Conservation (phyloP, 2,888 invertebrate genomes). For the Phlogophora meticulosa region DNA sequence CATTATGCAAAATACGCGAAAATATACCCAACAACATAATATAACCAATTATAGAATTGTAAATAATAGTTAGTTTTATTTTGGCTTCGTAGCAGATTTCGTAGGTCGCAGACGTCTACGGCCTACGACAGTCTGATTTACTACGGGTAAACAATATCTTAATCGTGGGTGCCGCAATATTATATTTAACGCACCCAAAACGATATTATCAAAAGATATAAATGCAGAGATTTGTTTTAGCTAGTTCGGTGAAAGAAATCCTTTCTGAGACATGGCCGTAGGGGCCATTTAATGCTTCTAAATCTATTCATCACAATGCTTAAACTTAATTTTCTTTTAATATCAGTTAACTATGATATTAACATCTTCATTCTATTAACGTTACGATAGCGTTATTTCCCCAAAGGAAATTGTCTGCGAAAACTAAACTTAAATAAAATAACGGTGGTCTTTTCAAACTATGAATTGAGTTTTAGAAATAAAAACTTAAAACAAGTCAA, state of each 20-base stretch:
- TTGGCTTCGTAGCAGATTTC: not conserved
- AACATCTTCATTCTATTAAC: not conserved
- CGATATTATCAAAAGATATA: no score
- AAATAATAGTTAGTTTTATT: not conserved
- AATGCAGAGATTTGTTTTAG: no score
- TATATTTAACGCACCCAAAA: not conserved
- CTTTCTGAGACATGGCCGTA: not conserved
- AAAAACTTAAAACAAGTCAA: slow-evolving; percentile 71
- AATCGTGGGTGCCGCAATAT: no score
- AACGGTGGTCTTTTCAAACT: slow-evolving; percentile 41
- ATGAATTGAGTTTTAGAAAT: slow-evolving; percentile 55
- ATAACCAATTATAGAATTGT: no score
- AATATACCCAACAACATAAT: no score
- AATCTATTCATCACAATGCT: not conserved
- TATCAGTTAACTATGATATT: not conserved
- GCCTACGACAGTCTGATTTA: not conserved
- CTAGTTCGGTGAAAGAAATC: no score
- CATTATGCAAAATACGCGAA: no score
- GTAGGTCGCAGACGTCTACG: not conserved
- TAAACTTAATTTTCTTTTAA: not conserved
- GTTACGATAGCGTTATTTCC: not conserved
- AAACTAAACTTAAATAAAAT: slow-evolving; percentile 50
- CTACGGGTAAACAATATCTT: not conserved
- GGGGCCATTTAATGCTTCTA: no score
- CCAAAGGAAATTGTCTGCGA: slow-evolving; percentile 26